Conservation (phyloP, 2,113 vertebrate genomes). For the Ia io region DNA sequence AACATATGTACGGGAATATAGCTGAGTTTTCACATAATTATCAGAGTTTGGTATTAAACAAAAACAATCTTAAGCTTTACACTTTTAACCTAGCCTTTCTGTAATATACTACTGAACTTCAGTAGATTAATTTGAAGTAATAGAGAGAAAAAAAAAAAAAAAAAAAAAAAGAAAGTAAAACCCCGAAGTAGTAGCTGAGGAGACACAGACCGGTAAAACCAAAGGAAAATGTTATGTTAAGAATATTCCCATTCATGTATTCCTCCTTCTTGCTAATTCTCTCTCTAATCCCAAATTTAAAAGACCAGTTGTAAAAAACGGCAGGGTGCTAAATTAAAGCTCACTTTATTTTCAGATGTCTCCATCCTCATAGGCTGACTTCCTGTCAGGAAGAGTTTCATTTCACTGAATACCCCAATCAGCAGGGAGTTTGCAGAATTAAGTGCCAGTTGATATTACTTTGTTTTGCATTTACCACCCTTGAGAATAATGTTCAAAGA, state of each 20-base stretch:
- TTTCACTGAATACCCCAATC: constrained; percentile 89
- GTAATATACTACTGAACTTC: background rate
- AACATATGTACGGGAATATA: background rate
- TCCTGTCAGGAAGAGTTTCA: constrained; percentile 95
- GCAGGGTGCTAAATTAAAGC: constrained; percentile 90
- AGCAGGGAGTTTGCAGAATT: constrained; percentile 92
- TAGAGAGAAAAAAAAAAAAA: background rate
- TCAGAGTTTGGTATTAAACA: background rate
- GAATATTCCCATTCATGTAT: constrained; percentile 66
- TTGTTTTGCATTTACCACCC: constrained; percentile 94
- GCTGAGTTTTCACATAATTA: constrained; percentile 1
- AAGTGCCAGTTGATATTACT: constrained; percentile 98
- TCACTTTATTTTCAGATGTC: constrained; percentile 90
- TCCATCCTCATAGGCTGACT: constrained; percentile 87
- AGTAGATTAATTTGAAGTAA: background rate
- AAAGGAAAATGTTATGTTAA: constrained; percentile 66
- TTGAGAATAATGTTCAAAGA: constrained; percentile 92
- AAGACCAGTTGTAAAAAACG: constrained; percentile 85
- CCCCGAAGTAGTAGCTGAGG: background rate
- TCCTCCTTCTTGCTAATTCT: constrained; percentile 57
- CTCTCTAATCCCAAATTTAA: constrained; percentile 81
- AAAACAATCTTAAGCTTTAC: background rate
- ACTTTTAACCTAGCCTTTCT: background rate
- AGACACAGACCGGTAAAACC: constrained; percentile 3
- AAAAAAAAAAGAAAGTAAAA: background rate